Conservation (phyloP, 2,797 vertebrate species). For the Gymnothorax javanicus region DNA sequence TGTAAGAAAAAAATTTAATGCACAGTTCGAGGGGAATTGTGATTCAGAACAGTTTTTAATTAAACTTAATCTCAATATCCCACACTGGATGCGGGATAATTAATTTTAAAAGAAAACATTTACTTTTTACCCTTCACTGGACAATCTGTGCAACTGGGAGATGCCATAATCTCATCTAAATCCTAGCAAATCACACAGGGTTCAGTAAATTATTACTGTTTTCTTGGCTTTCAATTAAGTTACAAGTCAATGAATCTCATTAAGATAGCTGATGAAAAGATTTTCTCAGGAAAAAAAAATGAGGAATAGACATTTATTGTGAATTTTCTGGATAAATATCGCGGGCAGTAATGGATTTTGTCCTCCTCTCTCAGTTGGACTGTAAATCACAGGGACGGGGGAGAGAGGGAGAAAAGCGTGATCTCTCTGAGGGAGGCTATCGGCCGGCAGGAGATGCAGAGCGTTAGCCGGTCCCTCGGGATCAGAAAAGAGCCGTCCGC, state of each 20-base stretch:
- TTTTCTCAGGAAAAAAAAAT: background rate
- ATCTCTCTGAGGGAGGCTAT: background rate
- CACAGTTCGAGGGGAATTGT: background rate
- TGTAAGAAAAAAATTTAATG: background rate
- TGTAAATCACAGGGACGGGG: background rate
- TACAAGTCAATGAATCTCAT: background rate
- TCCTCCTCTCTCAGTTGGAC: background rate
- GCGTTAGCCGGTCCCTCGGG: background rate
- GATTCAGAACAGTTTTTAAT: background rate
- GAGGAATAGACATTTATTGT: background rate
- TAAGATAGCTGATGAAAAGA: background rate
- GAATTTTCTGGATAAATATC: background rate
- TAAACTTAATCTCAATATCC: conserved; percentile 4
- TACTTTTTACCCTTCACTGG: background rate
- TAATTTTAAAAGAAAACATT: background rate
- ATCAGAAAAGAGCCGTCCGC: background rate
- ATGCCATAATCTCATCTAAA: background rate
- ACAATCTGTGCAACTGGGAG: background rate
- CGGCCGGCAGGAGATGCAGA: background rate
- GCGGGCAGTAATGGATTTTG: background rate
- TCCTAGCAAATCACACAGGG: background rate
- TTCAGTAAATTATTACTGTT: background rate
- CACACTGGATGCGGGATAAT: background rate
- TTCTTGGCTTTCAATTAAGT: conserved; percentile 8
- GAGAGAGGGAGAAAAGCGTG: background rate